These are phyloP conservation scores for Chaenocephalus aceratus DNA, from an alignment of 2,113 vertebrate genomes.

Conservation along the genomic window DNA sequence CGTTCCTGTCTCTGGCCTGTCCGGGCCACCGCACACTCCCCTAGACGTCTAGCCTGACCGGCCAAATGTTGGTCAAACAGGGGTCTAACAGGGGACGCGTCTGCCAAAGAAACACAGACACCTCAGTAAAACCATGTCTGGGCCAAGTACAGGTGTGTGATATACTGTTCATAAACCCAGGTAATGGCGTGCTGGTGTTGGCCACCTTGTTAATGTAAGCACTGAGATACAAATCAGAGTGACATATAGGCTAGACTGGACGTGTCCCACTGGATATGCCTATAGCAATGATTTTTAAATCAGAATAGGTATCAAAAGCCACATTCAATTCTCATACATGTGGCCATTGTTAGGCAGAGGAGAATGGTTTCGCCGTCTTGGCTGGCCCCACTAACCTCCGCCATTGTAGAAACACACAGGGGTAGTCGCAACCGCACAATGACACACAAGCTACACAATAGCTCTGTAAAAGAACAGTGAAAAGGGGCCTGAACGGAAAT, in stretches of 20 bases:
- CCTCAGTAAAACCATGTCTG: slow-evolving; percentile 72
- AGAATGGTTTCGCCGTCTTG: slow-evolving; percentile 75
- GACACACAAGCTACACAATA: slow-evolving; percentile 67
- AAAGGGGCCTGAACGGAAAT: slow-evolving; percentile 62
- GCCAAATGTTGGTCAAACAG: slow-evolving; percentile 74
- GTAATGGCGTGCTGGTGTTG: slow-evolving; percentile 74
- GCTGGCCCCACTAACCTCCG: slow-evolving; percentile 77
- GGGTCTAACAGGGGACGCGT: slow-evolving; percentile 66
- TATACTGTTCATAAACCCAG: slow-evolving; percentile 74
- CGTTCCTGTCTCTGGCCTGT: slow-evolving; percentile 75
- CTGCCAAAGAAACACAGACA: slow-evolving; percentile 74
- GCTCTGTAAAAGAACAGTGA: slow-evolving; percentile 51
- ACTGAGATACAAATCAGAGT: slow-evolving; percentile 84
- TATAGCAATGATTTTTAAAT: slow-evolving; percentile 78
- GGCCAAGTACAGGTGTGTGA: slow-evolving; percentile 71
- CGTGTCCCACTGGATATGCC: slow-evolving; percentile 73
- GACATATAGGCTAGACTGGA: slow-evolving; percentile 80
- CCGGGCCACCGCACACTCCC: slow-evolving; percentile 68
- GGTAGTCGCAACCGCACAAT: slow-evolving; percentile 53
- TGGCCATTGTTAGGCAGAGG: slow-evolving; percentile 78
- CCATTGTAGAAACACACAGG: slow-evolving; percentile 75
- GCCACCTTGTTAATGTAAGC: slow-evolving; percentile 82
- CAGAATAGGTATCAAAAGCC: slow-evolving; percentile 76
- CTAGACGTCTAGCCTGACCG: slow-evolving; percentile 72
- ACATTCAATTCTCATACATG: slow-evolving; percentile 77